Evolutionary conservation across 30 jellyfish, hydroid and myxozoan genomes (phyloP), one percentile per base, ranked within the genome.

Genomic region (Aurelia aurita): DNA sequence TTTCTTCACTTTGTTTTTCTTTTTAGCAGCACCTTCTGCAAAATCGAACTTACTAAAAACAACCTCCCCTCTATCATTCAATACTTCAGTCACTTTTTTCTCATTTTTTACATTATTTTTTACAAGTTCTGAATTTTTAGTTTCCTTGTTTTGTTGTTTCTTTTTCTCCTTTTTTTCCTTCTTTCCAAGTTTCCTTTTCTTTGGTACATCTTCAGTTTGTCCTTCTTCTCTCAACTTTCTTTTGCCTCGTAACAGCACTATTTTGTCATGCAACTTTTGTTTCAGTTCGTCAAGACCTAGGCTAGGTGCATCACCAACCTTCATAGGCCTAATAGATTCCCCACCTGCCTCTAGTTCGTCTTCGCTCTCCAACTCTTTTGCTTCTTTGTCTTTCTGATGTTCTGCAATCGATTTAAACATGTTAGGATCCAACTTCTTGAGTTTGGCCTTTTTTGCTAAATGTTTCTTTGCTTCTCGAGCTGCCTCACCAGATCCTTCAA

Each of bases 21-120:
- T 83, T 68, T 74, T 87, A 32, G 59, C 60, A 1, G 74, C 16
- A 20, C 71, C 95, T 21, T 61, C 79, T 2, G 95, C 96, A 74
- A 94, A 94, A 58, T 94, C 96, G 69, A 94, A 85, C 44, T 89
- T 94, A 63, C 99, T 94, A 66, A 88, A 94, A 35, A 84, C 96
- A 8, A 94, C 89, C n/a, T 88, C 96, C n/a, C 90, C 90, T 10
- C 59, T 57, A 26, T 68, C 90, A 74, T 88, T 85, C 63, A 69
- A 26, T n/a, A 59, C 74, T 64, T 81, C 59, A 19, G 79, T 67
- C 13, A 65, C 77, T 34, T 73, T 58, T 46, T 46, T 79, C 58
- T 94, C 99, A 54, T 65, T 79, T 59, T 80, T 77, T 63, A 75
- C 90, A 18, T 72, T 87, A 45, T 60, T 66, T 60, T 94, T 89